Evolutionary conservation across 2,888 invertebrate genomes (phyloP), one percentile per base, ranked within the genome.

Genomic region (Nebria salina): DNA sequence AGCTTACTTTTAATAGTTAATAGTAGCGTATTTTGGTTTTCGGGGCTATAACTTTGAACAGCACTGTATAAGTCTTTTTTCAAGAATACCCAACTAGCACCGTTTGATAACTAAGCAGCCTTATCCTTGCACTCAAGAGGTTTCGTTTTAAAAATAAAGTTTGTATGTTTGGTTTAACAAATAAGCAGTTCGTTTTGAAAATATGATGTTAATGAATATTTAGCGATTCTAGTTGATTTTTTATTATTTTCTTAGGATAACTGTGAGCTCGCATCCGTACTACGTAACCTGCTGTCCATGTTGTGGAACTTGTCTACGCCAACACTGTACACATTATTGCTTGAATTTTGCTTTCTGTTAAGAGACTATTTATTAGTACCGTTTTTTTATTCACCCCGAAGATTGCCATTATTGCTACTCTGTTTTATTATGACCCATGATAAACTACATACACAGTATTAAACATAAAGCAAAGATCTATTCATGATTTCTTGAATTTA

Each of bases 361-460:
- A 88, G 87, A 87, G 87, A 89, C 83, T 85, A 86, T 82, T 87
- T 87, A 84, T 83, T 89, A 64, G 83, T 88, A 76, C 89, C 89
- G 4, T 85, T 87, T 81, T 84, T 88, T 15, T 86, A 84, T 83
- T 86, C 87, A 84, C 86, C 88, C 64, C 83, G 88, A 82, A 86
- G 86, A 83, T 85, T 87, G 82, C 88, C 89, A 20, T 86, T 89
- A 80, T 84, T 89, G 82, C 85, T 88, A 42, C 84, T 89, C 82
- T 87, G 88, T 83, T 88, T 88, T 84, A 87, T 88, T 84, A 85
- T 88, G 84, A 88, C 86, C 85, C 88, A 89, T 85, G 85, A 85
- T 85, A 89, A 88, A 85, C 85, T 89, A 83, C 87, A 88, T 85
- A 87, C 86, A 84, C 54, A 54, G 54, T 54, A 54, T 54, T 54